phyloP scores from a whole-genome alignment of 2,888 invertebrate genomes.

The Rhodophaea formosa region DNA sequence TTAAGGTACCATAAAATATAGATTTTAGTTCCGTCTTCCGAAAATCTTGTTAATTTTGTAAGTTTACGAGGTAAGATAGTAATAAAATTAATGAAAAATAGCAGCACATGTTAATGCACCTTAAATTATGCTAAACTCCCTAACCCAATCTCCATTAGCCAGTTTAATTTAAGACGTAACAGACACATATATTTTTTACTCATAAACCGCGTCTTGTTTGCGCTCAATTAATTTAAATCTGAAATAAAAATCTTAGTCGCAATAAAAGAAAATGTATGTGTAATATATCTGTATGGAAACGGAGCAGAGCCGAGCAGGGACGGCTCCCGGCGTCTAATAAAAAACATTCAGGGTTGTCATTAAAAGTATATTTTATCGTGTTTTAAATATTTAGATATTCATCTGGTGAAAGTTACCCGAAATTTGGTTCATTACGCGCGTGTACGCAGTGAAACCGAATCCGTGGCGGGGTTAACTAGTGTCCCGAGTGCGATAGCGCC shows the following conservation, averaged over 20 bases:
- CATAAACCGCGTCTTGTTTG: constrained; percentile 68
- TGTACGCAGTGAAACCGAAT: constrained; percentile 62
- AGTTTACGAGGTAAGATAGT: constrained; percentile 42
- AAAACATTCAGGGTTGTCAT: constrained; percentile 67
- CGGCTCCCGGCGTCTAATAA: constrained; percentile 59
- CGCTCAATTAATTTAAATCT: constrained; percentile 73
- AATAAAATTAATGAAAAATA: constrained; percentile 61
- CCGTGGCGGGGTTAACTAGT: constrained; percentile 33
- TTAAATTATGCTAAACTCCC: constrained; percentile 56
- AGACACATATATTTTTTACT: constrained; percentile 49
- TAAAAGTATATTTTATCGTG: constrained; percentile 77
- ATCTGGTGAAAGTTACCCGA: constrained; percentile 75
- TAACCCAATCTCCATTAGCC: constrained; percentile 48
- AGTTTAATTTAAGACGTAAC: constrained; percentile 53
- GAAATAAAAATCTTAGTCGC: constrained; percentile 60
- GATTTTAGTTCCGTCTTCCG: constrained; percentile 1
- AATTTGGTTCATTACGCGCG: constrained; percentile 65
- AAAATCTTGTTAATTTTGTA: constrained; percentile 31
- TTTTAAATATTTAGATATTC: constrained; percentile 78
- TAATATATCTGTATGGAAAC: constrained; percentile 68
- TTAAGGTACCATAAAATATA: neutral
- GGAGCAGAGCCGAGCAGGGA: constrained; percentile 37
- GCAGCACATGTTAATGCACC: constrained; percentile 47
- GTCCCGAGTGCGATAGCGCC: constrained; percentile 15
- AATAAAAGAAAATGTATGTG: constrained; percentile 65